phyloP scores from a whole-genome alignment of 2,888 invertebrate species.

The Phragmatobia fuliginosa region DNA sequence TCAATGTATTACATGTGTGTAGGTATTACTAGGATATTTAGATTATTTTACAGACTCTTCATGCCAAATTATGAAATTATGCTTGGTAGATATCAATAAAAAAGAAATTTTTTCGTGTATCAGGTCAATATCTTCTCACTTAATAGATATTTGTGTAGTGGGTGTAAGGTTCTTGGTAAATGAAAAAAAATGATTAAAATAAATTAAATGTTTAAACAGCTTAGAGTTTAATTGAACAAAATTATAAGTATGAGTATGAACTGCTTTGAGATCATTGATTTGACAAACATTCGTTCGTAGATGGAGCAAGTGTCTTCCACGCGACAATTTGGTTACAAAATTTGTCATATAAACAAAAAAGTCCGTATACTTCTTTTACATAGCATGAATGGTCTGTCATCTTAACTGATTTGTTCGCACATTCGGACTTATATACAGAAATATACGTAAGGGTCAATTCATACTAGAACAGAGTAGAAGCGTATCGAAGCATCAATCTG shows the following conservation, averaged over 20 bases:
- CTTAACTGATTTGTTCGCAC: too few relatives aligned
- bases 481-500: too few relatives aligned
- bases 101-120: not conserved
- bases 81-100: not conserved
- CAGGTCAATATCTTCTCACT: not conserved
- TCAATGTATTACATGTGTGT: too few relatives aligned
- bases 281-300: not conserved
- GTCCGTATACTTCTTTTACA: too few relatives aligned
- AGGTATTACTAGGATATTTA: too few relatives aligned
- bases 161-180: not conserved
- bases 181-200: not conserved
- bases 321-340: too few relatives aligned
- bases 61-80: not conserved
- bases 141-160: not conserved
- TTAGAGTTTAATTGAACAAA: constrained; percentile 4
- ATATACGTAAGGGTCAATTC: too few relatives aligned
- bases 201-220: not conserved
- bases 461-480: too few relatives aligned
- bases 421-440: too few relatives aligned
- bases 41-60: not conserved
- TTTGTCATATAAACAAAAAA: too few relatives aligned
- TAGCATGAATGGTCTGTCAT: too few relatives aligned
- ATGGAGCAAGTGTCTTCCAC: not conserved
- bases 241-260: not conserved
- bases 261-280: not conserved